These are phyloP conservation scores for Rugalucina vietnamica DNA, from an alignment of 2,888 invertebrate genomes.

Conservation along the genomic window DNA sequence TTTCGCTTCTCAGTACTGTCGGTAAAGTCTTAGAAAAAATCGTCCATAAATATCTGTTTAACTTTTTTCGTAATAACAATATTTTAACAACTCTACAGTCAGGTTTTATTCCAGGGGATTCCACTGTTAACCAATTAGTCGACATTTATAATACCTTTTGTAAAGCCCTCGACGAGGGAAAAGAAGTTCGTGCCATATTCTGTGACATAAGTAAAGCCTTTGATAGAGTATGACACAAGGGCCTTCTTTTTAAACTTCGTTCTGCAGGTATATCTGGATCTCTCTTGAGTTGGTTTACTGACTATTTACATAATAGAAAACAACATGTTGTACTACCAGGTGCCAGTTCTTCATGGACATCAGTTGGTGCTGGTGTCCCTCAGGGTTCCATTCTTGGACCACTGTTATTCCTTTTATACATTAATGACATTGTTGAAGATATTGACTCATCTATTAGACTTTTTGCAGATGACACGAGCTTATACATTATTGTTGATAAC, in stretches of 20 bases:
- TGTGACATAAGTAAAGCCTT: conserved; percentile 52
- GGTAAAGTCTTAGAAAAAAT: conserved; percentile 20
- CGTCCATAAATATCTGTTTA: conserved; percentile 18
- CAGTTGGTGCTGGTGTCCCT: conserved; percentile 6
- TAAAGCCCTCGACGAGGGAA: conserved; percentile 29
- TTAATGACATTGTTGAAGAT: too few relatives aligned
- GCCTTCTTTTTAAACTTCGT: conserved; percentile 23
- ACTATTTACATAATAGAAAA: conserved; percentile 5
- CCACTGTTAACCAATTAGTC: conserved; percentile 31
- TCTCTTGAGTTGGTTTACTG: background rate
- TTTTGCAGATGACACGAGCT: too few relatives aligned
- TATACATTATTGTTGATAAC: too few relatives aligned
- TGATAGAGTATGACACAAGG: conserved; percentile 40
- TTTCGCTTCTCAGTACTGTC: conserved; percentile 7
- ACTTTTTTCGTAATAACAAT: conserved; percentile 4
- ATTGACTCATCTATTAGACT: too few relatives aligned
- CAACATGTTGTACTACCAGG: conserved; percentile 5
- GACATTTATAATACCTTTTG: conserved; percentile 28
- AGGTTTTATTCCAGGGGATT: conserved; percentile 37
- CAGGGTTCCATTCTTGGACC: conserved; percentile 28
- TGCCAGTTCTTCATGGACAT: background rate
- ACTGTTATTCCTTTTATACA: too few relatives aligned
- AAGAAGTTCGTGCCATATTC: conserved; percentile 44
- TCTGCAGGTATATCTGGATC: background rate
- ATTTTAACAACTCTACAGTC: conserved; percentile 24